Evolutionary conservation across 1,140 invertebrate genomes (phyloP), one percentile per base, ranked within the genome.

Genomic region (Argopecten irradians): DNA sequence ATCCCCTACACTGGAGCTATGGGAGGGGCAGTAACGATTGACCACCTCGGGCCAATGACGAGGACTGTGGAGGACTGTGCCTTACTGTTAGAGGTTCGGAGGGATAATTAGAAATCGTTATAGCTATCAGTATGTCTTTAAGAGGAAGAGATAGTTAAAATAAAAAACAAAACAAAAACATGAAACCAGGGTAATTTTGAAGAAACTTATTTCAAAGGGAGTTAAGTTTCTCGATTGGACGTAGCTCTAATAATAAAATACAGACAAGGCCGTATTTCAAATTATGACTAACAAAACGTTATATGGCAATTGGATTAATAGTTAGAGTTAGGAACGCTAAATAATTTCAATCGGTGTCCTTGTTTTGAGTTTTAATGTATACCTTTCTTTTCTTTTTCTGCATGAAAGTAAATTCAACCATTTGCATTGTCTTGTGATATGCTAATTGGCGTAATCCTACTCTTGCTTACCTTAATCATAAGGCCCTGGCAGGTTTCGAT

Each of bases 401-500:
- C 22, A n/a, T n/a, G n/a, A n/a, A n/a, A 71, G 22, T 55, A 13
- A 13, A 55, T 13, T 55, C 22, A 55, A 55, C 22, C 22, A 55
- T 55, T 55, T 55, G 11, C 11, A 13, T 55, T 55, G 11, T 55
- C 22, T 55, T 13, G 11, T 55, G 11, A 55, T 13, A 55, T 55
- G 46, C 46, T 55, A 13, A 11, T 13, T 13, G 22, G 46, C 46
- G 22, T 55, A 22, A 55, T 55, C 11, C 22, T 13, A 55, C 22
- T 13, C 22, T 13, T 22, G 22, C 22, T 11, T 55, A 55, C 13
- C 13, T 14, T 14, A 28, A 28, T 32, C 34, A 0, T 41, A 36
- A 94, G 91, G 91, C 92, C 11, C 89, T 95, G 16, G 93, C 93
- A n/a, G 94, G 94, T 33, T 91, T 90, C 88, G 94, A 95, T 84